A percentile compares a stretch with the other conserved stretches of the same genome.
Evolutionary conservation across 2,888 invertebrate genomes (phyloP).

Genomic region (Heliconius hortense): DNA sequence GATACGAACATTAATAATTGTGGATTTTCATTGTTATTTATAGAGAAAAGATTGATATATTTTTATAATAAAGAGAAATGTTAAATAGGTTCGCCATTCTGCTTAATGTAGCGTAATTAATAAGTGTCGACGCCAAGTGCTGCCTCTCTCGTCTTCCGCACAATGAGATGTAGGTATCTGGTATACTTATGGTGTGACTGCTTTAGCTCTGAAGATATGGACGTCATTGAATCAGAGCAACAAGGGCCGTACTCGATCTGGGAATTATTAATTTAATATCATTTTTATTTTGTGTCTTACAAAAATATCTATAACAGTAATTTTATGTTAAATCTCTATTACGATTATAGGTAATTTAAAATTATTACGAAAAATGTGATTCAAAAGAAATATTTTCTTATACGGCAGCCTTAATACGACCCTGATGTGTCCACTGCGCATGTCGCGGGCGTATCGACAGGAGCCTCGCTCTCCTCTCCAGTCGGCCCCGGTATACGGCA

Average conservation of each 20-base stretch:
- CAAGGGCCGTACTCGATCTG: slow-evolving; percentile 38
- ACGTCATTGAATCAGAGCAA: slow-evolving; percentile 42
- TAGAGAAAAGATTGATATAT: not conserved
- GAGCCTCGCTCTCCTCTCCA: slow-evolving; percentile 52
- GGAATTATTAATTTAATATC: not conserved
- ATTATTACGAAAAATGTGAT: not conserved
- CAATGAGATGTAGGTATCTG: slow-evolving; percentile 55
- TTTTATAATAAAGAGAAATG: slow-evolving; percentile 41
- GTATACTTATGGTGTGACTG: slow-evolving; percentile 48
- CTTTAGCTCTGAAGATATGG: slow-evolving; percentile 32
- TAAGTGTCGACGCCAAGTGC: slow-evolving; percentile 54
- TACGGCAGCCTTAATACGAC: slow-evolving; percentile 49
- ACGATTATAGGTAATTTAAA: not conserved
- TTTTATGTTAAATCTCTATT: not conserved
- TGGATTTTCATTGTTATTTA: not conserved
- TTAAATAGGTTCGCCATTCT: slow-evolving; percentile 46
- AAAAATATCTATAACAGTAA: not conserved
- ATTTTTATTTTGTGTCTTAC: not conserved
- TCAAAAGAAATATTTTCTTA: not conserved
- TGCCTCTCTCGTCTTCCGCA: slow-evolving; percentile 58
- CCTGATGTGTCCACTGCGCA: slow-evolving; percentile 72
- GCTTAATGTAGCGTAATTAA: slow-evolving; percentile 73
- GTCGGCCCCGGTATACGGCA: slow-evolving; percentile 60
- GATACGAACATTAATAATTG: not conserved
- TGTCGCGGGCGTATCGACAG: slow-evolving; percentile 79